These are phyloP conservation scores for Macrophya annulata DNA, from an alignment of 2,888 invertebrate genomes.

Conservation along the genomic window DNA sequence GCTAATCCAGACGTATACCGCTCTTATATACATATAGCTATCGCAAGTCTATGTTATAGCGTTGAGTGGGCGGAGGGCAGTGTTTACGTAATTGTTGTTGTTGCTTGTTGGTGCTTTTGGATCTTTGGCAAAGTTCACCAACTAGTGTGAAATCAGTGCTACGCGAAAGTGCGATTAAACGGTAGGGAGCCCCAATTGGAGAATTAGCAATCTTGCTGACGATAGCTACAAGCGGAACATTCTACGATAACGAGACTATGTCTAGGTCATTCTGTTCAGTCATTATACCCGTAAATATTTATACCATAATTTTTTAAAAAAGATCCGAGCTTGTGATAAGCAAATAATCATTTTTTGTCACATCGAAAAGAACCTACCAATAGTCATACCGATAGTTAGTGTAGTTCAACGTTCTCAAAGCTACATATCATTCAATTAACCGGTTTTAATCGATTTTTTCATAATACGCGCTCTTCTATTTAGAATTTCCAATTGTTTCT, in stretches of 20 bases:
- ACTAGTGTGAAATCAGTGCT: slow-evolving; percentile 34
- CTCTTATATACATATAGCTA: not conserved
- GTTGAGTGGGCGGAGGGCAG: slow-evolving; percentile 30
- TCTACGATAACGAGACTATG: slow-evolving; percentile 4
- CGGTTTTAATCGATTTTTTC: no score
- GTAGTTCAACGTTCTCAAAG: no score
- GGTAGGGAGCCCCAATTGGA: slow-evolving; percentile 2
- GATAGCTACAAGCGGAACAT: not conserved
- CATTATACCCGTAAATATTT: no score
- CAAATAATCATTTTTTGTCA: no score
- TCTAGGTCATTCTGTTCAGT: not conserved
- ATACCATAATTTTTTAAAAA: no score
- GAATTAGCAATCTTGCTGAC: slow-evolving; percentile 23
- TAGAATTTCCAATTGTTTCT: no score
- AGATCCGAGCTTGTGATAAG: no score
- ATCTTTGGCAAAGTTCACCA: slow-evolving; percentile 32
- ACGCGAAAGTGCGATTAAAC: slow-evolving; percentile 21
- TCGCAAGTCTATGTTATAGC: not conserved
- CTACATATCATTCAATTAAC: no score
- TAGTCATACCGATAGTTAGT: no score
- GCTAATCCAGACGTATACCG: slow-evolving; percentile 37
- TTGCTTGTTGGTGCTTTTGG: slow-evolving; percentile 43
- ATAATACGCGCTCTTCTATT: no score
- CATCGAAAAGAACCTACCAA: no score
- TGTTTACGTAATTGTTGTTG: slow-evolving; percentile 48